A percentile compares a stretch with the other conserved stretches of the same genome.
Evolutionary conservation across 2,888 invertebrate genomes (phyloP).

Genomic region (Polyommatus icarus): DNA sequence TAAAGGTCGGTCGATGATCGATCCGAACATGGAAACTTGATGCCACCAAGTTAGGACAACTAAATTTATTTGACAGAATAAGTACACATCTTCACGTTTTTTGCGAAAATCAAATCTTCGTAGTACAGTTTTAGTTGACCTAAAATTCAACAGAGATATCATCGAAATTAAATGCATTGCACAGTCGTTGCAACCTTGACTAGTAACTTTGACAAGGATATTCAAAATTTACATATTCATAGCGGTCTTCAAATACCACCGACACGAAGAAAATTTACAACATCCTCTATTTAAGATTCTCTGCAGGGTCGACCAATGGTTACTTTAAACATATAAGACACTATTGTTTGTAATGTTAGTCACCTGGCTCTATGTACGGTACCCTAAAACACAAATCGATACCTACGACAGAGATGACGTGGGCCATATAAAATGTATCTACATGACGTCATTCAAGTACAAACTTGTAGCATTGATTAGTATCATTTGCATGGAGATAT

Average conservation of each 20-base stretch:
- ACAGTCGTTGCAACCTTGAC: background rate
- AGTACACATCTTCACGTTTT: background rate
- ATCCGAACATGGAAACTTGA: conserved; percentile 19
- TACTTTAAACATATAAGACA: background rate
- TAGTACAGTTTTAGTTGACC: background rate
- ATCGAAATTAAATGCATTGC: background rate
- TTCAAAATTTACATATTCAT: conserved; percentile 25
- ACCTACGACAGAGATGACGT: conserved; percentile 28
- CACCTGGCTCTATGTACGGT: background rate
- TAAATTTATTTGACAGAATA: conserved; percentile 8
- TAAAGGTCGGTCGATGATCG: conserved; percentile 27
- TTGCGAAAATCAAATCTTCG: background rate
- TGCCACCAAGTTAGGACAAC: background rate
- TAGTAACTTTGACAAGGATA: conserved; percentile 14
- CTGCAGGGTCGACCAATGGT: conserved; percentile 18
- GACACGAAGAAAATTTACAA: conserved; percentile 26
- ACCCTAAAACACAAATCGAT: background rate
- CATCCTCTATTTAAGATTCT: conserved; percentile 28
- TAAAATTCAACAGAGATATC: background rate
- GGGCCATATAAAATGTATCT: conserved; percentile 40
- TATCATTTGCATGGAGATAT: conserved; percentile 56
- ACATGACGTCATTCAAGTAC: conserved; percentile 59
- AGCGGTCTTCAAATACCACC: conserved; percentile 7
- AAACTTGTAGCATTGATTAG: conserved; percentile 53
- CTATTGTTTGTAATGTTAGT: conserved; percentile 6